Conservation (phyloP, 2,797 vertebrate species). For the Notolabrus celidotus region DNA sequence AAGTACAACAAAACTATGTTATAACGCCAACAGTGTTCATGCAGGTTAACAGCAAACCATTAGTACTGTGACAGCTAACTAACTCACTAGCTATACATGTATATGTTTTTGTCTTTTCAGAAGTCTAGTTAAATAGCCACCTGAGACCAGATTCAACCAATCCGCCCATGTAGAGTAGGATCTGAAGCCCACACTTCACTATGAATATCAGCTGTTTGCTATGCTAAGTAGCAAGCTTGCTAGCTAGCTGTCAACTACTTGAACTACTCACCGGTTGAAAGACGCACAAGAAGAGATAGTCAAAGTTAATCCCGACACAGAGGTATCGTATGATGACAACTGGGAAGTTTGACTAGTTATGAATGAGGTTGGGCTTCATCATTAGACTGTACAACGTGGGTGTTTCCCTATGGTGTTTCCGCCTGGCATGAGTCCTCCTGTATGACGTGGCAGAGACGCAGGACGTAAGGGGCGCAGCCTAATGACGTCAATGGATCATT, state of each 20-base stretch:
- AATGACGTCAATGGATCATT: slow-evolving; percentile 44
- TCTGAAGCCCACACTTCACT: not conserved
- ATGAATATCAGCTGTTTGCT: not conserved
- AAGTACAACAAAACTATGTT: too few relatives aligned
- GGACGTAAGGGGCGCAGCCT: slow-evolving; percentile 31
- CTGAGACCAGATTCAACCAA: not conserved
- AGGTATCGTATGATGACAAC: not conserved
- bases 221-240: not conserved
- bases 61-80: not conserved
- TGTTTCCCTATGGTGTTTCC: slow-evolving; percentile 62
- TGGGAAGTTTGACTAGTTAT: not conserved
- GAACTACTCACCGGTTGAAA: slow-evolving; percentile 56
- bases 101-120: not conserved
- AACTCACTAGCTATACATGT: not conserved
- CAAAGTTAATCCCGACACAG: not conserved
- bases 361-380: slow-evolving; percentile 42
- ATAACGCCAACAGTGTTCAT: not conserved
- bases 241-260: not conserved
- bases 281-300: not conserved
- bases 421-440: slow-evolving; percentile 5
- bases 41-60: not conserved
- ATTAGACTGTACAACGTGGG: slow-evolving; percentile 3
- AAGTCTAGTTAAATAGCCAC: not conserved
- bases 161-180: not conserved
- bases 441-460: slow-evolving; percentile 73